A percentile compares a stretch with the other conserved stretches of the same genome.
Conservation (phyloP, 2,888 invertebrate species). For the Smittia sp. region DNA sequence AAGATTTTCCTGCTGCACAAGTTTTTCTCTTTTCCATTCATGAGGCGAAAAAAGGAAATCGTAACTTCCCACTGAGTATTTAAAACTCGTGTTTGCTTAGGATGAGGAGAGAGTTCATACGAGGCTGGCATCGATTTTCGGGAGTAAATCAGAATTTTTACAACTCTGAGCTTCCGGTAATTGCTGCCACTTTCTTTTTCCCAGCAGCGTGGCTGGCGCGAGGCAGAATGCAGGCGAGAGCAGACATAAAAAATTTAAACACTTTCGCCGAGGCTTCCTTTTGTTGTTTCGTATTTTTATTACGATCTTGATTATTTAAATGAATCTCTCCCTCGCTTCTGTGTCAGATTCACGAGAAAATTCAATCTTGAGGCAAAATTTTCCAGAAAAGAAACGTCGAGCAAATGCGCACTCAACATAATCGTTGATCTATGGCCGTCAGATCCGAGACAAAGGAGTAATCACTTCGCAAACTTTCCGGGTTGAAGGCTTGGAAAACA, state of each 20-base stretch:
- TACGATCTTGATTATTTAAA: constrained; percentile 28
- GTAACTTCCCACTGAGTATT: background rate
- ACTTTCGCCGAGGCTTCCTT: background rate
- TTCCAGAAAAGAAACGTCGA: background rate
- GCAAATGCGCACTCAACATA: background rate
- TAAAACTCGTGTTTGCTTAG: background rate
- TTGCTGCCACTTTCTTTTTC: background rate
- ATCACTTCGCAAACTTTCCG: constrained; percentile 12
- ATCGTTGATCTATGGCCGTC: background rate
- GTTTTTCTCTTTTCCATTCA: background rate
- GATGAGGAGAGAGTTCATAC: background rate
- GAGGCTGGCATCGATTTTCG: background rate
- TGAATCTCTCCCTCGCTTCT: background rate
- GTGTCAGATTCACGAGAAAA: background rate
- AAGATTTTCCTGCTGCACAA: background rate
- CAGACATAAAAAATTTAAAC: constrained; percentile 24
- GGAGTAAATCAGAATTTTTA: background rate
- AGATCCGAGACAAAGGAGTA: constrained; percentile 8
- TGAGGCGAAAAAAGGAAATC: too few species aligned
- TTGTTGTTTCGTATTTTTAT: constrained; percentile 4
- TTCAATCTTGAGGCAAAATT: background rate
- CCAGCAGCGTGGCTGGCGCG: background rate
- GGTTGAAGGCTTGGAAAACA: constrained; percentile 19
- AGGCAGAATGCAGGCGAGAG: background rate
- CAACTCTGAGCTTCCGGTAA: background rate